These are phyloP conservation scores for Pterostichus madidus DNA, from an alignment of 2,888 invertebrate species.

Conservation along the genomic window DNA sequence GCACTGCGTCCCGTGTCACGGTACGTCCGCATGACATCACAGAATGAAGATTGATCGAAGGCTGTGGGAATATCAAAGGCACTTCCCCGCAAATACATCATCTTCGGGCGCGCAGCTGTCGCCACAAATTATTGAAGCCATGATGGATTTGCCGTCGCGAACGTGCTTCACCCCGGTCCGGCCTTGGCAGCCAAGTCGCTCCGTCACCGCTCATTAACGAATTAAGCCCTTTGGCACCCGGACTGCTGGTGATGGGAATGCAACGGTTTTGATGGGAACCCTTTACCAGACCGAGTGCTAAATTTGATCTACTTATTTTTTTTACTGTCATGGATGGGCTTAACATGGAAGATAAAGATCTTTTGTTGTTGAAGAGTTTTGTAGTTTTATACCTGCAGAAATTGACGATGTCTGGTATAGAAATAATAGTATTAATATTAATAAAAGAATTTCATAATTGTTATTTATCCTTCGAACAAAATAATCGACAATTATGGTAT, in stretches of 20 bases:
- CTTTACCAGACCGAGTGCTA: constrained; percentile 20
- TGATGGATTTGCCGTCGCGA: constrained; percentile 73
- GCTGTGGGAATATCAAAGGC: constrained; percentile 67
- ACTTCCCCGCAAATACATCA: constrained; percentile 72
- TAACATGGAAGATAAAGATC: background rate
- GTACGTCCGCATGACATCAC: constrained; percentile 57
- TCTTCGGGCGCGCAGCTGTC: constrained; percentile 74
- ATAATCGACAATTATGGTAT: no score
- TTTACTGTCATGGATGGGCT: background rate
- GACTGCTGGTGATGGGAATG: background rate
- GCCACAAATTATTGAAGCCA: constrained; percentile 75
- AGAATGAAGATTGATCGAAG: constrained; percentile 67
- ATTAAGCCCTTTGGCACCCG: constrained; percentile 26
- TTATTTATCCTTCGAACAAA: no score
- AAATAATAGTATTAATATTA: no score
- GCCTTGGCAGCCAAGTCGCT: background rate
- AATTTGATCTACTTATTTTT: constrained; percentile 14
- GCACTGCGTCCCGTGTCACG: constrained; percentile 51
- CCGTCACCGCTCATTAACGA: constrained; percentile 60
- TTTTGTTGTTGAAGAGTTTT: no score
- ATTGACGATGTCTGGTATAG: no score
- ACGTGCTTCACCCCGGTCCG: constrained; percentile 12
- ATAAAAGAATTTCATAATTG: no score
- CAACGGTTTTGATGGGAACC: constrained; percentile 18
- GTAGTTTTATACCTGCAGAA: no score